These are phyloP conservation scores for Phalangium opilio DNA, from an alignment of 2,888 invertebrate species.

Conservation along the genomic window DNA sequence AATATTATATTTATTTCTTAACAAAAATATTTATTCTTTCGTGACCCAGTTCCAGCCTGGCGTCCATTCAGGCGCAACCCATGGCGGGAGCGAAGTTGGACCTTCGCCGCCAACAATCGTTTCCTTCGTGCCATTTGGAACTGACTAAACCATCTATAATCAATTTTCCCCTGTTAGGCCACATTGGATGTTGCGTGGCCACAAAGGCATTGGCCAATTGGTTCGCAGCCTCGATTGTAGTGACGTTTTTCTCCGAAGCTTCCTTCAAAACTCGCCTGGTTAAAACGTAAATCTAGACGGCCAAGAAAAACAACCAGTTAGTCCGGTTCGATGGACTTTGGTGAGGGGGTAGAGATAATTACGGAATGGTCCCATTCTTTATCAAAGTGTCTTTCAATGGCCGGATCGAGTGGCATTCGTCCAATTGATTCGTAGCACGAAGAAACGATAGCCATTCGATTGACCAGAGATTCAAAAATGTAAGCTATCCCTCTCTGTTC, in stretches of 20 bases:
- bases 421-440: conserved; percentile 15
- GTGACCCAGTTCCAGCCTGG: too few relatives aligned
- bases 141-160: conserved; percentile 21
- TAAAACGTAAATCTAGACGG: conserved; percentile 12
- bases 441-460: conserved; percentile 24
- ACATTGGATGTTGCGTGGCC: conserved; percentile 20
- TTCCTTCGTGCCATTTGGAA: conserved; percentile 22
- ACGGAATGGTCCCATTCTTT: conserved; percentile 25
- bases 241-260: conserved; percentile 20
- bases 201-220: conserved; percentile 20
- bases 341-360: conserved; percentile 8
- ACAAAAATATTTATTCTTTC: too few relatives aligned
- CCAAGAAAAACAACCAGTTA: not conserved
- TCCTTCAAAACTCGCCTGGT: conserved; percentile 21
- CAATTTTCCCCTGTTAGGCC: conserved; percentile 20
- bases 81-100: conserved; percentile 10
- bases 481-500: conserved; percentile 22
- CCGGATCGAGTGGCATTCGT: conserved; percentile 22
- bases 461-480: conserved; percentile 24
- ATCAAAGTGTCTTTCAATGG: conserved; percentile 22
- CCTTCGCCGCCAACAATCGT: conserved; percentile 19
- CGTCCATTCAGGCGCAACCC: too few relatives aligned
- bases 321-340: too few relatives aligned
- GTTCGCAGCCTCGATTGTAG: conserved; percentile 21
- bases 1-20: too few relatives aligned